These are phyloP conservation scores for Drosophila nigritarsus DNA, from an alignment of 2,888 invertebrate genomes.

Conservation along the genomic window DNA sequence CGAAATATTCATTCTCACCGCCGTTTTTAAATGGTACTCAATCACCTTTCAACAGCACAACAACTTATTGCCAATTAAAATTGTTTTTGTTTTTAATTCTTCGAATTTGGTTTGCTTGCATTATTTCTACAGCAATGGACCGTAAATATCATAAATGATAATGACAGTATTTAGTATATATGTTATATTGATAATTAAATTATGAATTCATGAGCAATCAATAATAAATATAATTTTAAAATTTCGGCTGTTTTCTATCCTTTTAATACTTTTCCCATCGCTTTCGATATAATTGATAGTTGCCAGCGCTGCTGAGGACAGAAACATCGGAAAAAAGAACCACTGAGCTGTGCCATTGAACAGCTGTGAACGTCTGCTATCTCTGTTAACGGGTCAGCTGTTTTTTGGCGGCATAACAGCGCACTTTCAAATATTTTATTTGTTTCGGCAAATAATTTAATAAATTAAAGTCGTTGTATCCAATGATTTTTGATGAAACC, in stretches of 20 bases:
- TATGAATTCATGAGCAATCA: background rate
- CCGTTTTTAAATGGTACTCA: too few species aligned
- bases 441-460: background rate
- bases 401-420: background rate
- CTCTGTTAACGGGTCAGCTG: background rate
- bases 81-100: background rate
- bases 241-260: too few species aligned
- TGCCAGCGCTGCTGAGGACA: background rate
- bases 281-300: too few species aligned
- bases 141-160: background rate
- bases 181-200: background rate
- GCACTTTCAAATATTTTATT: background rate
- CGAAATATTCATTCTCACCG: too few species aligned
- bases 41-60: too few species aligned
- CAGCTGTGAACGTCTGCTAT: background rate
- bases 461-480: background rate
- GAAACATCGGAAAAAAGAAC: background rate
- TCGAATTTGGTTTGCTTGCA: background rate
- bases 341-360: background rate
- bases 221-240: too few species aligned
- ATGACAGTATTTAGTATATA: background rate
- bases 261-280: too few species aligned
- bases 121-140: background rate
- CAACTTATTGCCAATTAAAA: background rate
- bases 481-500: background rate